Percentiles rank a stretch among this genome's conserved stretches.
phyloP scores from a whole-genome alignment of 2,113 vertebrate species.

The Paedocypris sp. region DNA sequence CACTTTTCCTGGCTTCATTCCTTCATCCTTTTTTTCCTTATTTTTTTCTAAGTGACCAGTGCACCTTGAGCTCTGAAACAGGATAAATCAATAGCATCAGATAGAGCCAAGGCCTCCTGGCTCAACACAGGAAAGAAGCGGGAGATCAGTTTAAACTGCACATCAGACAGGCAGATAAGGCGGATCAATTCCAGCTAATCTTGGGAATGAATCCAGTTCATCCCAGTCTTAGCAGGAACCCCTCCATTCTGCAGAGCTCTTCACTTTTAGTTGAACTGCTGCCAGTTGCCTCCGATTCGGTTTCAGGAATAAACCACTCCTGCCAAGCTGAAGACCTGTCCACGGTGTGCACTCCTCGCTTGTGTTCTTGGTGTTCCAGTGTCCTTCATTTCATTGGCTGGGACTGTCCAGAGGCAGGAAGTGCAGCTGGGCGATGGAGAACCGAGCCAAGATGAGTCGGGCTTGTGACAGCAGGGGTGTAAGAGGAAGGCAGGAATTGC shows the following conservation, averaged over 20 bases:
- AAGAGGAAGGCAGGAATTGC: conserved; percentile 2
- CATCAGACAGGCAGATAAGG: conserved; percentile 28
- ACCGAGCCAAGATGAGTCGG: neutral
- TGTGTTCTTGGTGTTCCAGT: neutral
- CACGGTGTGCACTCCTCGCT: neutral
- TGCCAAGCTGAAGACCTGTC: neutral
- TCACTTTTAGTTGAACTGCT: conserved; percentile 1
- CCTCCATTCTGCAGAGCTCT: neutral
- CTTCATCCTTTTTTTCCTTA: too few species aligned
- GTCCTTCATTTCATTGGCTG: neutral
- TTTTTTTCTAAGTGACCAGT: neutral
- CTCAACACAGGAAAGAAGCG: neutral
- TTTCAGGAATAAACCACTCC: neutral
- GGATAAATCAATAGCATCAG: conserved; percentile 9
- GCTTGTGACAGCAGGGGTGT: neutral
- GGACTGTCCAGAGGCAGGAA: conserved; percentile 19
- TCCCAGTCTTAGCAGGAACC: conserved; percentile 8
- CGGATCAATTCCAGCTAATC: conserved; percentile 28
- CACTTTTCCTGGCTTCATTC: neutral
- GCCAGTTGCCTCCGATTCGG: neutral
- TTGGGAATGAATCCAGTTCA: conserved; percentile 26
- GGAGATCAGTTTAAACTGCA: conserved; percentile 8
- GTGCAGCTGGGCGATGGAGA: conserved; percentile 17
- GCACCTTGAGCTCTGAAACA: neutral
- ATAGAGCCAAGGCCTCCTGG: neutral